phyloP scores from a whole-genome alignment of 2,113 vertebrate genomes.

The Athene noctua region DNA sequence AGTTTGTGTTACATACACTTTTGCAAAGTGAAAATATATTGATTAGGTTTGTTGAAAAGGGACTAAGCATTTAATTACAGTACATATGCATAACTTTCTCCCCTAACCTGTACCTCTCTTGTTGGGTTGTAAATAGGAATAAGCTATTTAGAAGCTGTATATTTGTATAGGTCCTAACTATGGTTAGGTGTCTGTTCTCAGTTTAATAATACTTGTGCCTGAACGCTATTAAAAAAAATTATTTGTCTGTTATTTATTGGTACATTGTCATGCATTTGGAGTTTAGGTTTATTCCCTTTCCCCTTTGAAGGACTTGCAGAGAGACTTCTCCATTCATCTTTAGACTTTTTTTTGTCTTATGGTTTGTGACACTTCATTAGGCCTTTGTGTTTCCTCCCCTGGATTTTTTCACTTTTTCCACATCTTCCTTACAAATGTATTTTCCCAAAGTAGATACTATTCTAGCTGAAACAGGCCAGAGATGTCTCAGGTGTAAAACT shows the following conservation, averaged over 20 bases:
- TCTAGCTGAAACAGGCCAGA: not conserved
- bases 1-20: not conserved
- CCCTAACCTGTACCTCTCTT: not conserved
- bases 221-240: not conserved
- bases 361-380: not conserved
- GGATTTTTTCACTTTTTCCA: not conserved
- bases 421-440: not conserved
- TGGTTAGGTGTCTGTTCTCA: not conserved
- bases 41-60: not conserved
- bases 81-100: not conserved
- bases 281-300: not conserved
- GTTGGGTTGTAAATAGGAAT: not conserved
- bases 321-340: not conserved
- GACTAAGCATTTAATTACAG: not conserved
- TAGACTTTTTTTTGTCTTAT: not conserved
- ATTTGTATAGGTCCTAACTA: not conserved
- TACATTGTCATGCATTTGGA: not conserved
- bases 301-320: not conserved
- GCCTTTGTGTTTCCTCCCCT: not conserved
- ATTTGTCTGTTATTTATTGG: not conserved
- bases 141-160: not conserved
- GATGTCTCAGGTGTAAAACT: not conserved
- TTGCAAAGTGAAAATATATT: not conserved
- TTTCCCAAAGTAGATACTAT: not conserved
- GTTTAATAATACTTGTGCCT: not conserved